Conservation (phyloP, 2,888 invertebrate species). For the Caenorhabditis virilis region DNA sequence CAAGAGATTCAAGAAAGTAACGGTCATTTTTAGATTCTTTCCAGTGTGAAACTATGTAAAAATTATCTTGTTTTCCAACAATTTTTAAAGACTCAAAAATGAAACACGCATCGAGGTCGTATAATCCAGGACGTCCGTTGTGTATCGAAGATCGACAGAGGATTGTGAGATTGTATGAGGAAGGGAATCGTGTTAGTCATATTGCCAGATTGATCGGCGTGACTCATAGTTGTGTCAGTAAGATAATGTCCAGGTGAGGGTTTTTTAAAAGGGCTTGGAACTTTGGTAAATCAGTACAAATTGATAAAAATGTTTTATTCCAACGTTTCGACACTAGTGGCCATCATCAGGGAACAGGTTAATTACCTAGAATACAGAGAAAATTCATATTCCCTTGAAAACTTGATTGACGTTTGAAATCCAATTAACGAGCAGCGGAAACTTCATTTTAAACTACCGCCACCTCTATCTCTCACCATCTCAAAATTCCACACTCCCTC, state of each 20-base stretch:
- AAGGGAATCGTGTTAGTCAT: slow-evolving; percentile 61
- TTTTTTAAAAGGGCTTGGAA: too few species aligned
- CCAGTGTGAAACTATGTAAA: not conserved
- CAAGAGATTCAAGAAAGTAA: not conserved
- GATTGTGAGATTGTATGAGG: slow-evolving; percentile 59
- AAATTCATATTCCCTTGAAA: not conserved
- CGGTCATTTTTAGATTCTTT: not conserved
- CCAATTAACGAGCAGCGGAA: not conserved
- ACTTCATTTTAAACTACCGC: too few species aligned
- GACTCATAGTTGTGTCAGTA: slow-evolving; percentile 61
- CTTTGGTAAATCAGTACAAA: not conserved
- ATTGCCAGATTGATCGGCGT: slow-evolving; percentile 62
- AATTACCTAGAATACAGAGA: not conserved
- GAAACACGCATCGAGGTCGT: not conserved
- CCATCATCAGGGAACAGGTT: too few species aligned
- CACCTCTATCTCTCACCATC: too few species aligned
- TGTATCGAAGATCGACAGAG: slow-evolving; percentile 57
- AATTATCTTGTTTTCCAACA: too few species aligned
- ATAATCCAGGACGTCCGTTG: slow-evolving; percentile 61
- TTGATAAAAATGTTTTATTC: too few species aligned
- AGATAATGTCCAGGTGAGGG: slow-evolving; percentile 63
- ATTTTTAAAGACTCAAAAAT: not conserved
- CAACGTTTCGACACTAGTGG: too few species aligned
- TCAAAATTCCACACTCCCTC: too few species aligned
- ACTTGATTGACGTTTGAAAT: not conserved